Conservation (phyloP, 2,888 invertebrate genomes). For the Chloroclystis v-ata region DNA sequence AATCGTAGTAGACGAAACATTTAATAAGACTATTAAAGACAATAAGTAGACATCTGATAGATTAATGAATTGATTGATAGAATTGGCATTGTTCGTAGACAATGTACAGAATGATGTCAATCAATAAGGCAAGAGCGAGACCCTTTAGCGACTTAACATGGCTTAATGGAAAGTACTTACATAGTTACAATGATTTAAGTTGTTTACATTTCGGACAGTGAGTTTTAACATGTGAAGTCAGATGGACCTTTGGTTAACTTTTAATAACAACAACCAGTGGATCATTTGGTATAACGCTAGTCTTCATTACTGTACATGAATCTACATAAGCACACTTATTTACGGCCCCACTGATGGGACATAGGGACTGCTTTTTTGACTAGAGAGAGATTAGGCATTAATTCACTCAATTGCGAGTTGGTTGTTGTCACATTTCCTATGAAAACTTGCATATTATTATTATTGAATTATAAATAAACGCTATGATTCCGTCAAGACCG, state of each 20-base stretch:
- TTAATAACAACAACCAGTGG: not conserved
- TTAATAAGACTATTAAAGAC: constrained; percentile 25
- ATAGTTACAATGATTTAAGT: constrained; percentile 12
- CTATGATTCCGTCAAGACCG: constrained; percentile 28
- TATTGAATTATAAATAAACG: too few relatives aligned
- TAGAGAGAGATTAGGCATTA: too few relatives aligned
- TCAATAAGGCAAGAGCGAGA: constrained; percentile 34
- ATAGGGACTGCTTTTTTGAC: too few relatives aligned
- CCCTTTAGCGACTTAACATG: constrained; percentile 29
- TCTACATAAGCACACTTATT: too few relatives aligned
- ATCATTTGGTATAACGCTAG: too few relatives aligned
- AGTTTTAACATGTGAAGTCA: not conserved
- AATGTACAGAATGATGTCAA: constrained; percentile 32
- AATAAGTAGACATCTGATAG: constrained; percentile 35
- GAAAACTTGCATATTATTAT: too few relatives aligned
- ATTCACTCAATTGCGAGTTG: too few relatives aligned
- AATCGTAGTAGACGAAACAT: constrained; percentile 31
- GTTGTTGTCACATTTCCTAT: too few relatives aligned
- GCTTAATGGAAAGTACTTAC: constrained; percentile 28
- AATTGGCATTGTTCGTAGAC: constrained; percentile 37
- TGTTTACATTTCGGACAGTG: constrained; percentile 1
- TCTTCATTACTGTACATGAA: too few relatives aligned
- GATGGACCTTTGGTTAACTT: not conserved
- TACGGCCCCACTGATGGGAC: too few relatives aligned
- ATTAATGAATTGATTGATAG: constrained; percentile 41